Evolutionary conservation across 2,113 vertebrate genomes (phyloP).

Genomic region (Saiga tatarica): DNA sequence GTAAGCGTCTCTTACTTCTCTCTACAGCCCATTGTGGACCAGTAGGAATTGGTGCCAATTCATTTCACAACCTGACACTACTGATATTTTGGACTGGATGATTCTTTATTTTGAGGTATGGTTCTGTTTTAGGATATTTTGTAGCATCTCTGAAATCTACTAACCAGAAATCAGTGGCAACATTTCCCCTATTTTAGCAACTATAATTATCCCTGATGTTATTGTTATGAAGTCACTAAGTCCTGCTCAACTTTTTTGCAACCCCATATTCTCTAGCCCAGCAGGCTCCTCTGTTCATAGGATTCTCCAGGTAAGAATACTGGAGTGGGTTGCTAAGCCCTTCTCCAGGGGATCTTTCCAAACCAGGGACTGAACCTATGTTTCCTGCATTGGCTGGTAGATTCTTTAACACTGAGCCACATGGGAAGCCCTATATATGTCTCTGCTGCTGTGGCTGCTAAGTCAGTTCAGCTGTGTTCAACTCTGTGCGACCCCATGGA

Average conservation of each 20-base stretch:
- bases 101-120: not conserved
- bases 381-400: not conserved
- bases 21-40: not conserved
- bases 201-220: not conserved
- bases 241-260: not conserved
- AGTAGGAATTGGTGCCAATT: not conserved
- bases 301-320: not conserved
- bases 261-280: not conserved
- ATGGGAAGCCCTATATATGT: not conserved
- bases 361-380: not conserved
- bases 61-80: not conserved
- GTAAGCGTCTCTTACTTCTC: rapidly evolving
- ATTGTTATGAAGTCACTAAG: not conserved
- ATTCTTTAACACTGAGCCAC: not conserved
- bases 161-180: not conserved
- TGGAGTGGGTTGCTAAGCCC: not conserved
- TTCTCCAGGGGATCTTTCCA: not conserved
- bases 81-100: not conserved
- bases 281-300: not conserved
- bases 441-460: no score
- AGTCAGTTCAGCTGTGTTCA: no score
- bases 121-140: not conserved
- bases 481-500: no score
- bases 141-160: not conserved
- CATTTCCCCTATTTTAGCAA: not conserved